Evolutionary conservation across 2,113 vertebrate species (phyloP), one percentile per base, ranked within the genome.

Genomic region (Procavia capensis): DNA sequence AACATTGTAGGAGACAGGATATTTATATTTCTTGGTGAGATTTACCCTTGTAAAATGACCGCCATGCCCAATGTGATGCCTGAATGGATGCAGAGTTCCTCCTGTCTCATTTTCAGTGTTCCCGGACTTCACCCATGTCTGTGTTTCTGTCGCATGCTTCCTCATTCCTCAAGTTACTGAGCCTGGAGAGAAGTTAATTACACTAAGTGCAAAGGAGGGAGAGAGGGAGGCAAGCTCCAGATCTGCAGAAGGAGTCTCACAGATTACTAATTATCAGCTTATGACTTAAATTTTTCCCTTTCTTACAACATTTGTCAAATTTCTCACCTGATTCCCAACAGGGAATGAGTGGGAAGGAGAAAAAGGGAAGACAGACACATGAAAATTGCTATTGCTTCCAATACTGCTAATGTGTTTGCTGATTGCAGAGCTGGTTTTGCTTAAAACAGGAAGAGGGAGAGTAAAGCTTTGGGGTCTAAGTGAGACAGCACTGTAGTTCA

Each of bases 211-310:
- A 90, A 90, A 89, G 59, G 64, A 75, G 47, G 89, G 68, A 90
- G 57, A 5, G 14, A 75, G 59, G 9, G 25, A 6, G 13, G 3
- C 81, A 47, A 80, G 4, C 47, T 47, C 90, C 39, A 50, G 0
- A 0, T 85, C 13, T 84, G 43, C 36, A 25, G 27, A 19, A 19
- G 70, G 68, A 82, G 43, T 76, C 39, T 59, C 83, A 76, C 3
- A 72, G 68, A 93, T 94, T 92, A 94, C 66, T 95, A 85, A 86
- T 87, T 90, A 97, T 97, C 96, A 96, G 81, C 72, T 97, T 97
- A 97, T 97, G 92, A 97, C 95, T 97, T 98, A 96, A 97, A 95
- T 79, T 76, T 97, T 97, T 90, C 74, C 84, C 76, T 96, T 95
- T 90, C 81, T 96, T 95, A 87, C 61, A 94, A 74, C 70, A 85